These are phyloP conservation scores for Tachina grossa DNA, from an alignment of 2,888 invertebrate species.

Conservation along the genomic window DNA sequence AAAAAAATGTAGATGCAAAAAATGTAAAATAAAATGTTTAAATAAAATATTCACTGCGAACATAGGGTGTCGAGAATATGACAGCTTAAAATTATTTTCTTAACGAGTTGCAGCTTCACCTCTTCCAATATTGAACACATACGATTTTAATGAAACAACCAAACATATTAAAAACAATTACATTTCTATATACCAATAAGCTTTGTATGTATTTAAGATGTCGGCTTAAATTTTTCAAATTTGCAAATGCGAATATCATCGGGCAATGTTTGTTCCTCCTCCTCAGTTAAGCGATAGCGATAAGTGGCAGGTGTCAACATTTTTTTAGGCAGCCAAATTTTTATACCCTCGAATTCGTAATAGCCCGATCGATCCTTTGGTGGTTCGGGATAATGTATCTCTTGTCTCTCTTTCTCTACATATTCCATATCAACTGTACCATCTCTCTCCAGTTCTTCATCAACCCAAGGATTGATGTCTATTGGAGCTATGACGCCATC, in stretches of 20 bases:
- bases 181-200: not conserved
- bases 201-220: not conserved
- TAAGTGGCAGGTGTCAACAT: constrained; percentile 69
- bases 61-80: no score
- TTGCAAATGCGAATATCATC: constrained; percentile 71
- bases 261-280: constrained; percentile 59
- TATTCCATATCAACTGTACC: constrained; percentile 69
- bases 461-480: constrained; percentile 65
- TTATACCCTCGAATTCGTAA: constrained; percentile 71
- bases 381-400: constrained; percentile 60
- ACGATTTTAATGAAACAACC: no score
- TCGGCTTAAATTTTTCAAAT: constrained; percentile 67
- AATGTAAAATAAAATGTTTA: no score
- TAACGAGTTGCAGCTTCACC: no score
- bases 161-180: not conserved
- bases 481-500: constrained; percentile 55
- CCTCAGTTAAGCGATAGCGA: constrained; percentile 67
- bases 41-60: no score
- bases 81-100: no score
- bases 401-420: constrained; percentile 43
- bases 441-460: constrained; percentile 55
- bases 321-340: constrained; percentile 68
- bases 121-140: no score
- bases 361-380: constrained; percentile 63
- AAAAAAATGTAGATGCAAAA: no score